Conservation (phyloP, 2,888 invertebrate species). For the Callosobruchus maculatus region DNA sequence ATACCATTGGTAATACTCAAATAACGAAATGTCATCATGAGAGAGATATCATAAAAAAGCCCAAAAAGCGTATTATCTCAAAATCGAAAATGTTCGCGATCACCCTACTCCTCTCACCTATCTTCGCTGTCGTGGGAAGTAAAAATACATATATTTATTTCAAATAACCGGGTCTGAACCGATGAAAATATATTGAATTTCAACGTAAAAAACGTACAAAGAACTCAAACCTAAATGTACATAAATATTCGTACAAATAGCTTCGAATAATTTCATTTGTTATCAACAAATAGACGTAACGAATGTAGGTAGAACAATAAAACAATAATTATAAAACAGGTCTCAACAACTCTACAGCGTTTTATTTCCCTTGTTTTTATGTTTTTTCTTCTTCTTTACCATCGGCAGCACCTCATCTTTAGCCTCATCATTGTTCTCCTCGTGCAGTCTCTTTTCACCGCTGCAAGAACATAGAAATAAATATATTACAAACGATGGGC, state of each 20-base stretch:
- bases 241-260: background rate
- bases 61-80: too few species aligned
- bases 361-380: constrained; percentile 17
- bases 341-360: background rate
- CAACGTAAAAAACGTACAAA: too few species aligned
- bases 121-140: too few species aligned
- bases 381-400: constrained; percentile 27
- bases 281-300: background rate
- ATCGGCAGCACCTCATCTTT: constrained; percentile 13
- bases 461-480: constrained; percentile 25
- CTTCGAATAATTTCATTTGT: background rate
- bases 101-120: too few species aligned
- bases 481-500: constrained; percentile 1
- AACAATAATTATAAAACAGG: background rate
- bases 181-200: too few species aligned
- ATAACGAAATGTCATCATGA: too few species aligned
- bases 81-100: too few species aligned
- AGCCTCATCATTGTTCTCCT: constrained; percentile 14
- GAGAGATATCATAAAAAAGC: too few species aligned
- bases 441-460: constrained; percentile 35
- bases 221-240: too few species aligned
- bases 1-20: too few species aligned
- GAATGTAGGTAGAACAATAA: background rate
- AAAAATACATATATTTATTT: too few species aligned
- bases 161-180: too few species aligned